phyloP scores from a whole-genome alignment of 2,888 invertebrate species.

The Octodonta nipae region DNA sequence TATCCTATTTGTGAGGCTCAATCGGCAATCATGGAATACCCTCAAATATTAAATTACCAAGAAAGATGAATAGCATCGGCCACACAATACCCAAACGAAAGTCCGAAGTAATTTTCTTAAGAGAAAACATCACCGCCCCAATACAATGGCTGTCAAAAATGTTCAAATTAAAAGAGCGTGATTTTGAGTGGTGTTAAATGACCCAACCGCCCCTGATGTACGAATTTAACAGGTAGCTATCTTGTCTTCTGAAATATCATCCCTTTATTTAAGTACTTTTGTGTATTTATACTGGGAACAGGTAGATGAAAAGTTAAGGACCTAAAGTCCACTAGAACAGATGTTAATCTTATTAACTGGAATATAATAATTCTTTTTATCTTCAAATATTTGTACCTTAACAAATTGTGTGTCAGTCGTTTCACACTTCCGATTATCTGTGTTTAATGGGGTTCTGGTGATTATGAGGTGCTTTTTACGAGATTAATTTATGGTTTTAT shows the following conservation, averaged over 20 bases:
- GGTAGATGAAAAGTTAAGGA: conserved; percentile 1
- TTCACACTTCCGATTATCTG: too few species aligned
- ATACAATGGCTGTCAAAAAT: conserved; percentile 18
- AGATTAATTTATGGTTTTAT: too few species aligned
- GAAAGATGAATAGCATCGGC: background rate
- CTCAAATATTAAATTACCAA: conserved; percentile 2
- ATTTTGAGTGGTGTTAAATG: conserved; percentile 16
- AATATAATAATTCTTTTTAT: too few species aligned
- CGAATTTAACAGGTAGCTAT: conserved; percentile 21
- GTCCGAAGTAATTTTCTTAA: conserved; percentile 3
- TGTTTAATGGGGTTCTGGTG: too few species aligned
- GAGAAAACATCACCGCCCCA: conserved; percentile 17
- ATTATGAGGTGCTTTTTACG: too few species aligned
- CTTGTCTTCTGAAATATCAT: conserved; percentile 20
- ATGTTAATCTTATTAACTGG: conserved; percentile 6
- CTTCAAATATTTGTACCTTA: too few species aligned
- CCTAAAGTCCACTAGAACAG: conserved; percentile 8
- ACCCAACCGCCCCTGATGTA: conserved; percentile 16
- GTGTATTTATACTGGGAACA: conserved; percentile 6
- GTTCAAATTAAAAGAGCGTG: conserved; percentile 15
- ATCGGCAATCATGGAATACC: too few species aligned
- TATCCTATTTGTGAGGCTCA: too few species aligned
- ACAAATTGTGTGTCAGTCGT: too few species aligned
- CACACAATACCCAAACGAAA: background rate
- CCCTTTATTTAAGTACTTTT: conserved; percentile 16